Percentiles rank a stretch among this genome's conserved stretches.
These are phyloP conservation scores for Corella eumyota DNA, from an alignment of 23 tunicate genomes.

Conservation along the genomic window DNA sequence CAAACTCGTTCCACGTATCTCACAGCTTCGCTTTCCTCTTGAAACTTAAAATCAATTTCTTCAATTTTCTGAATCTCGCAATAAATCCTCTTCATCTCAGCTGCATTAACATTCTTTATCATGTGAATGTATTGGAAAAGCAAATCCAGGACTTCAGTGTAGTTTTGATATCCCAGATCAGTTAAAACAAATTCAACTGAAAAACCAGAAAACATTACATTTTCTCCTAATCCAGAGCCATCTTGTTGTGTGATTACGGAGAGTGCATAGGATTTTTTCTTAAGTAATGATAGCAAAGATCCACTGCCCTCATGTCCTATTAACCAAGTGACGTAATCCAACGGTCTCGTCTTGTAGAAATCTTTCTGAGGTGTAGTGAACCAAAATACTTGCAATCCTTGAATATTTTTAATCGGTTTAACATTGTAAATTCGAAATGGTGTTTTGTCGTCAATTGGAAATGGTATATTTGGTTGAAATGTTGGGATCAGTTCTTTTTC, in stretches of 20 bases:
- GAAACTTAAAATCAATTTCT: conserved; percentile 40
- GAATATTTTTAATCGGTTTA: conserved; percentile 49
- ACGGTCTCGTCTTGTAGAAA: conserved; percentile 50
- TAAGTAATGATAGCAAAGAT: conserved; percentile 52
- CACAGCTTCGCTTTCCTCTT: conserved; percentile 41
- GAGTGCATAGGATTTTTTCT: conserved; percentile 32
- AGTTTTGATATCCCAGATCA: conserved; percentile 23
- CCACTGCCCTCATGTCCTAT: conserved; percentile 88
- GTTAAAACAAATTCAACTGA: conserved; percentile 40
- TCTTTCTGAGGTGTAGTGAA: conserved; percentile 50
- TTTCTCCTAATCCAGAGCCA: conserved; percentile 38
- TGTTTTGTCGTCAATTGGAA: conserved; percentile 1
- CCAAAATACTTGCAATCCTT: conserved; percentile 58
- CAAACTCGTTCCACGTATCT: conserved; percentile 21
- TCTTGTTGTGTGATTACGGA: conserved; percentile 32
- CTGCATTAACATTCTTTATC: conserved; percentile 24
- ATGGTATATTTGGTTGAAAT: conserved; percentile 7
- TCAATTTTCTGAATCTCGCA: conserved; percentile 68
- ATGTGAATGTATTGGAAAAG: conserved; percentile 47
- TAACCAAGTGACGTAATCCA: conserved; percentile 64
- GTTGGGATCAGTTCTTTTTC: background rate
- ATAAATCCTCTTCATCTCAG: conserved; percentile 17
- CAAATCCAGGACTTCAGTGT: conserved; percentile 31
- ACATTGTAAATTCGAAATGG: conserved; percentile 18
- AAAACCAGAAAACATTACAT: conserved; percentile 21